These are phyloP conservation scores for Atherinomorus stipes DNA, from an alignment of 2,113 vertebrate genomes.

Conservation along the genomic window DNA sequence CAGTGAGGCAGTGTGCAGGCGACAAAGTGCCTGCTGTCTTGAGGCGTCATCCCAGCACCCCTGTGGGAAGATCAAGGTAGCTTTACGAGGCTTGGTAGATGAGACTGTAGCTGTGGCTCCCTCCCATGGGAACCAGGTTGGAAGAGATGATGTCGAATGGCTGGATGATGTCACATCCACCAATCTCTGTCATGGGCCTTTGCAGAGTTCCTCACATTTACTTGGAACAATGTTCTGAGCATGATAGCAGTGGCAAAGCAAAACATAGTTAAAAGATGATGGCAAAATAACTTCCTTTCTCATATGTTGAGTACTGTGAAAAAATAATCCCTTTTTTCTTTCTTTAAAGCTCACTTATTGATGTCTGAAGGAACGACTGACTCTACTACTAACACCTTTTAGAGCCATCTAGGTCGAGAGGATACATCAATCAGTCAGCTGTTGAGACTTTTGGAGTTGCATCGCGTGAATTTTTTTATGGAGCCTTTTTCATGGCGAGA, in stretches of 20 bases:
- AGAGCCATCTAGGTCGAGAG: too few species aligned
- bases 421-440: too few species aligned
- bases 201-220: slow-evolving; percentile 26
- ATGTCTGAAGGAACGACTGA: too few species aligned
- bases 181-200: slow-evolving; percentile 1
- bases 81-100: slow-evolving; percentile 62
- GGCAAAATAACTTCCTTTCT: neutral
- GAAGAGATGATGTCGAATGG: slow-evolving; percentile 38
- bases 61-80: slow-evolving; percentile 72
- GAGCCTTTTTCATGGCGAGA: too few species aligned
- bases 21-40: slow-evolving; percentile 72
- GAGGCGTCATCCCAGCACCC: slow-evolving; percentile 59
- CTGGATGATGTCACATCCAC: slow-evolving; percentile 33
- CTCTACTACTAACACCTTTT: too few species aligned
- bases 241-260: slow-evolving; percentile 13
- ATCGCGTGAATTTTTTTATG: too few species aligned
- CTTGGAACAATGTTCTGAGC: slow-evolving; percentile 17
- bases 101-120: slow-evolving; percentile 51
- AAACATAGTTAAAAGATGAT: slow-evolving; percentile 31
- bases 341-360: too few species aligned
- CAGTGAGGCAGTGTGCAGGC: slow-evolving; percentile 65
- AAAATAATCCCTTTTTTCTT: too few species aligned
- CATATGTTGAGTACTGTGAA: too few species aligned
- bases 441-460: too few species aligned
- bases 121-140: slow-evolving; percentile 50